A percentile compares a stretch with the other conserved stretches of the same genome.
Evolutionary conservation across 2,113 vertebrate genomes (phyloP).

Genomic region (Bungarus multicinctus): DNA sequence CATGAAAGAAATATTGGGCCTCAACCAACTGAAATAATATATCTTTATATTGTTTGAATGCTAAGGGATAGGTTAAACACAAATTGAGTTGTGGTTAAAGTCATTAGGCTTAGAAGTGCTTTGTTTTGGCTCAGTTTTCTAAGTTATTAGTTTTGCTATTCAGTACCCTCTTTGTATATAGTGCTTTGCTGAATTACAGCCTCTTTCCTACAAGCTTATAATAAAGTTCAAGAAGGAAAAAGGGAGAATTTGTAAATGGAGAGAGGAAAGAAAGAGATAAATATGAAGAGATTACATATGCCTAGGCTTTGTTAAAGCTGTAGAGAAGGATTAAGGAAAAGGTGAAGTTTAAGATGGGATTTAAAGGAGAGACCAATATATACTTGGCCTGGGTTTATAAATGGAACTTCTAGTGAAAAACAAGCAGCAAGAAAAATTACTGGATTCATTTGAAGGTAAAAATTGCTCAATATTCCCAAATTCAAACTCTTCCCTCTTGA

Average conservation of each 20-base stretch:
- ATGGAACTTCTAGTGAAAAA: neutral
- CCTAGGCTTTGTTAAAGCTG: neutral
- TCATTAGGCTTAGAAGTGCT: neutral
- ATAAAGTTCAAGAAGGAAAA: neutral
- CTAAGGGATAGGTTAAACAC: neutral
- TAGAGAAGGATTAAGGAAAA: neutral
- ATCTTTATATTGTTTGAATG: neutral
- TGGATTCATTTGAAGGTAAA: neutral
- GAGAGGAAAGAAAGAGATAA: neutral
- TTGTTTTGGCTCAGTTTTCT: neutral
- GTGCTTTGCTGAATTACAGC: neutral
- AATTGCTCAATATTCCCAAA: neutral
- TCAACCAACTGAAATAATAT: neutral
- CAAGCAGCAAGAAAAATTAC: neutral
- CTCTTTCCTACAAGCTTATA: neutral
- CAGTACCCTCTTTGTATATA: neutral
- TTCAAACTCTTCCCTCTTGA: neutral
- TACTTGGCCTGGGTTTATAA: neutral
- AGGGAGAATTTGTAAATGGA: neutral
- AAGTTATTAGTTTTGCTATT: neutral
- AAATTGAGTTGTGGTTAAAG: neutral
- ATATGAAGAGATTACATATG: neutral
- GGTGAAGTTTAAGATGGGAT: neutral
- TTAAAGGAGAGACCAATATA: neutral
- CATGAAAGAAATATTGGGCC: accelerated